Evolutionary conservation across 1,140 invertebrate species (phyloP).

Genomic region (Drosophila takahashii): DNA sequence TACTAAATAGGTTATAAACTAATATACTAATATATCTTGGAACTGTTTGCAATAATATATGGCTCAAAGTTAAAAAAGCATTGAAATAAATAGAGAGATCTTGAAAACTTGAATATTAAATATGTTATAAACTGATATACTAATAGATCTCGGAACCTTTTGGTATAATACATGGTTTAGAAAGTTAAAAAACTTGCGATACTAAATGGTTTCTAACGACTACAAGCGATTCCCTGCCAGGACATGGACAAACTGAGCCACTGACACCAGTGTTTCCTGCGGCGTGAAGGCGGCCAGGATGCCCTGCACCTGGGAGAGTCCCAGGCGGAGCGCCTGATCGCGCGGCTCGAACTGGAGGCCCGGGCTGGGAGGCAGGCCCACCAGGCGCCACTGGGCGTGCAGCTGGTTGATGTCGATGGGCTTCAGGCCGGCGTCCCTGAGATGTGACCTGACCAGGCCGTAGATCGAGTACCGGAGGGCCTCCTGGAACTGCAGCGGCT

Average conservation of each 20-base stretch:
- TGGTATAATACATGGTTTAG: no score
- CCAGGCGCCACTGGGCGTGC: conserved; percentile 67
- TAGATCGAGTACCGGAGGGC: conserved; percentile 67
- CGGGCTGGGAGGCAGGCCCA: conserved; percentile 61
- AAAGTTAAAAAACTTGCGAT: no score
- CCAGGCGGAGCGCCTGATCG: conserved; percentile 41
- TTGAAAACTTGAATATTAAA: no score
- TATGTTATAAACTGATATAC: no score
- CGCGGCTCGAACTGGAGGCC: conserved; percentile 52
- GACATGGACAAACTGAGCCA: neutral
- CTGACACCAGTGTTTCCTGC: conserved; percentile 65
- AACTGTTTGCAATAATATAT: no score
- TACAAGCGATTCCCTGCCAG: neutral
- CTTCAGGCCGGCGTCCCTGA: conserved; percentile 37
- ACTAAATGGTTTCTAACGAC: no score
- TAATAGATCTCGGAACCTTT: no score
- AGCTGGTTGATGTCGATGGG: conserved; percentile 72
- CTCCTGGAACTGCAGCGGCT: conserved; percentile 70
- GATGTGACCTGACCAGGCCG: conserved; percentile 51
- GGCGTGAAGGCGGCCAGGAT: conserved; percentile 71
- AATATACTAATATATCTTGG: no score
- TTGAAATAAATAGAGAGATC: no score
- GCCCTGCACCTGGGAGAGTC: conserved; percentile 56
- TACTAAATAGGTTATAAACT: neutral
- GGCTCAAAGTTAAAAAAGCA: no score